These are phyloP conservation scores for Mythimna lalbum DNA, from an alignment of 2,888 invertebrate species.

Conservation along the genomic window DNA sequence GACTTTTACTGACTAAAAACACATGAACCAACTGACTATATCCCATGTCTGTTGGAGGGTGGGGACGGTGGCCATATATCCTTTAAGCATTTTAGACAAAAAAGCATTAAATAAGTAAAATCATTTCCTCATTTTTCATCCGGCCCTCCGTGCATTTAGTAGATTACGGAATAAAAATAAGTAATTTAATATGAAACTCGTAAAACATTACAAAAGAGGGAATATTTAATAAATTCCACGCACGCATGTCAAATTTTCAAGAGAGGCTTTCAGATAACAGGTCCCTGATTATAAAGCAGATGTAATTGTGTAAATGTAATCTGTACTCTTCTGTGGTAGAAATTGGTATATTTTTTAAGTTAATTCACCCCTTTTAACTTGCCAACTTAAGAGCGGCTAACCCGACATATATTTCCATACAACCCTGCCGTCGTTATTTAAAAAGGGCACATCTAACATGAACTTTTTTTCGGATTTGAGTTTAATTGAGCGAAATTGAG, in stretches of 20 bases:
- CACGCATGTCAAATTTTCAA: conserved; percentile 48
- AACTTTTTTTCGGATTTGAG: no score
- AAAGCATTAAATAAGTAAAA: background rate
- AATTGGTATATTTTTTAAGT: conserved; percentile 15
- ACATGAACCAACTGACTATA: no score
- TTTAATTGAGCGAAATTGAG: no score
- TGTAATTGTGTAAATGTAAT: conserved; percentile 40
- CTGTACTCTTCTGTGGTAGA: conserved; percentile 17
- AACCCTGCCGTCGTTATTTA: no score
- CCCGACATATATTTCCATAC: no score
- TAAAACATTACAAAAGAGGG: conserved; percentile 26
- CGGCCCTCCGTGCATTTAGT: background rate
- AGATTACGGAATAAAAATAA: background rate
- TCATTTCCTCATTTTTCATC: background rate
- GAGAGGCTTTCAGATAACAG: conserved; percentile 44
- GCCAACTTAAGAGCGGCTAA: no score
- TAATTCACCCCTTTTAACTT: no score
- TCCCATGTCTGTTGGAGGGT: no score
- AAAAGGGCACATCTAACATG: no score
- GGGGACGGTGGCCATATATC: no score
- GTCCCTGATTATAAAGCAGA: conserved; percentile 35
- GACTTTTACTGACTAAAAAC: no score
- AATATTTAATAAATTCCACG: conserved; percentile 47
- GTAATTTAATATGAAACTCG: background rate
- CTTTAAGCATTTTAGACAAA: no score